Base-by-base conservation (phyloP, 2,888 invertebrate genomes). In the Theodoxus fluviatilis region DNA sequence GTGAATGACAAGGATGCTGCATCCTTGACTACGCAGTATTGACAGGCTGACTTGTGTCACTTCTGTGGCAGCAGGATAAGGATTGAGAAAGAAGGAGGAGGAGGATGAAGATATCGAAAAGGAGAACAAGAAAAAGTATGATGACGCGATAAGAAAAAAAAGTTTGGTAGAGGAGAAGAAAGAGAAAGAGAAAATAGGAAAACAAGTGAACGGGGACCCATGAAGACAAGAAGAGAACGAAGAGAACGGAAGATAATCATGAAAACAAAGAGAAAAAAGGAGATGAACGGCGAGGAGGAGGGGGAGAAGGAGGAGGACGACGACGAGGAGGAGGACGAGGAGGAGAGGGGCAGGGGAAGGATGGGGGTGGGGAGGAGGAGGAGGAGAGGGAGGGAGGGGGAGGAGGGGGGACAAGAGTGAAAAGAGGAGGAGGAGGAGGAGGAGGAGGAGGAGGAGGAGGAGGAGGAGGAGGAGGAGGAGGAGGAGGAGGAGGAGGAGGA, bases 101-200 rank as follows among this genome's bases (percentile, higher is more conserved):
- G 64, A 64, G 43, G 37, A 37, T 28, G 64, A 64, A 47, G 47
- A n/a, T n/a, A n/a, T n/a, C n/a, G 52, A 66, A 49, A 66, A 47
- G 47, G 37, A 66, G 66, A 49, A 1, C 33, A 40, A 65, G 2
- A 65, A 40, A 33, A 3, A 66, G 66, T 47, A 3, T 35, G 35
- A 66, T 1, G 33, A 43, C 33, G 33, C 43, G 66, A 63, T 22
- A 12, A 15, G 18, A n/a, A 35, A 37, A 63, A 33, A 40, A 6
- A 64, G 25, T 38, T n/a, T n/a, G 25, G 37, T 6, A 64, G 22
- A 38, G 25, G 37, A 22, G 38, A 25, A 38, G 40, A 64, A 37
- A 25, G 25, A 38, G 40, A 64, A 37, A 40, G 25, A 25, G 25
- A 64, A 40, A 64, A 22, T 15, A 22, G 28, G 22, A 28, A 15